Evolutionary conservation across 2,113 vertebrate genomes (phyloP).

Genomic region (Etheostoma spectabile): DNA sequence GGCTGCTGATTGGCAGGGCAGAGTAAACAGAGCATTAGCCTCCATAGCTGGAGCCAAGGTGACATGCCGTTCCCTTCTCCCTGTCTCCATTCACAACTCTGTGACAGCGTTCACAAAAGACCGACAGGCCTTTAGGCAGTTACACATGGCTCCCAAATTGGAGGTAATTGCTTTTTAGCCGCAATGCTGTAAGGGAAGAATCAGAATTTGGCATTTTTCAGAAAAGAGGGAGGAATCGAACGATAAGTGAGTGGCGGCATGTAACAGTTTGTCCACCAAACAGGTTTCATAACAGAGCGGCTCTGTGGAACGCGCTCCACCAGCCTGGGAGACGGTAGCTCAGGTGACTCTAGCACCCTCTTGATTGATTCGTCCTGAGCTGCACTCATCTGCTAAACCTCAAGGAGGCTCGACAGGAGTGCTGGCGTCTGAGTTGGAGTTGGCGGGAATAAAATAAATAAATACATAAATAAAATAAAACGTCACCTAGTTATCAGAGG

Average conservation of each 20-base stretch:
- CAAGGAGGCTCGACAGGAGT: constrained; percentile 16
- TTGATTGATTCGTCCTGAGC: constrained; percentile 42
- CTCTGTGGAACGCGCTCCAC: constrained; percentile 25
- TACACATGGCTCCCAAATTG: constrained; percentile 66
- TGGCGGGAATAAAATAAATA: constrained; percentile 1
- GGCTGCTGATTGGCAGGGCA: constrained; percentile 62
- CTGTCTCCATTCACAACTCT: constrained; percentile 65
- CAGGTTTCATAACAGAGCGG: constrained; percentile 56
- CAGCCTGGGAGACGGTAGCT: constrained; percentile 43
- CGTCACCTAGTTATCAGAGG: not conserved
- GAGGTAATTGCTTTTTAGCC: constrained; percentile 69
- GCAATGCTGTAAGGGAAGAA: constrained; percentile 49
- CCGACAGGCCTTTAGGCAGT: constrained; percentile 50
- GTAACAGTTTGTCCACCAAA: constrained; percentile 33
- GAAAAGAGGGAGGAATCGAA: constrained; percentile 1
- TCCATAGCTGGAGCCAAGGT: constrained; percentile 43
- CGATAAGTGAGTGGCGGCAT: constrained; percentile 19
- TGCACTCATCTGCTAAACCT: constrained; percentile 30
- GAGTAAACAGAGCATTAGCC: constrained; percentile 67
- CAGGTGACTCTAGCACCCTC: constrained; percentile 41
- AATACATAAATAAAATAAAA: too few species aligned
- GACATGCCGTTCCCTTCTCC: constrained; percentile 67
- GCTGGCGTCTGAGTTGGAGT: constrained; percentile 14
- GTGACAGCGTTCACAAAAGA: constrained; percentile 59
- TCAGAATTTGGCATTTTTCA: constrained; percentile 40